Conservation (phyloP, 1,140 invertebrate genomes). For the Drosophila auraria region DNA sequence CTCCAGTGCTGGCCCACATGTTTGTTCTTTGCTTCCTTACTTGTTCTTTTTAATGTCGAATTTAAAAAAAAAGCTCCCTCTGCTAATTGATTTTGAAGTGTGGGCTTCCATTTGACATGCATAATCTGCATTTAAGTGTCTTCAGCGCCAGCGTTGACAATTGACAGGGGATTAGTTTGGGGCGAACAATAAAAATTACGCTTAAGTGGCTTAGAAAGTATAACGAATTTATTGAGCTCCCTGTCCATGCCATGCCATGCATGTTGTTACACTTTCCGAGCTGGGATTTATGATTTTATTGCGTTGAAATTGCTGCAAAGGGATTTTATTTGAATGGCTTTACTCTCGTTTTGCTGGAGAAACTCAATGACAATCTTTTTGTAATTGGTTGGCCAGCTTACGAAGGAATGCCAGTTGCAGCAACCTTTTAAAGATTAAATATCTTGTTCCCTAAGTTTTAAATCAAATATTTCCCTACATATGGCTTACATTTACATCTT, state of each 20-base stretch:
- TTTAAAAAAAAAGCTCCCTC: slow-evolving; percentile 41
- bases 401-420: background rate
- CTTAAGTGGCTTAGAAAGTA: slow-evolving; percentile 38
- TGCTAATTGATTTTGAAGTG: slow-evolving; percentile 68
- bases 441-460: background rate
- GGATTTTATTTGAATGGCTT: slow-evolving; percentile 19
- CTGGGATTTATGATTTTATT: slow-evolving; percentile 35
- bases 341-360: background rate
- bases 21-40: slow-evolving; percentile 4
- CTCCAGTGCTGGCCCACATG: slow-evolving; percentile 39
- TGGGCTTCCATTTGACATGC: slow-evolving; percentile 45
- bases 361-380: slow-evolving; percentile 9
- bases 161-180: slow-evolving; percentile 42
- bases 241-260: background rate
- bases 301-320: slow-evolving; percentile 8
- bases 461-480: background rate
- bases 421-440: background rate
- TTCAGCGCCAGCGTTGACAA: slow-evolving; percentile 28
- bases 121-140: slow-evolving; percentile 54
- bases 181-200: slow-evolving; percentile 28
- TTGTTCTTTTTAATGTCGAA: background rate
- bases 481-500: slow-evolving; percentile 13
- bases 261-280: slow-evolving; percentile 21
- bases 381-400: slow-evolving; percentile 6
- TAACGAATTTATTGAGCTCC: slow-evolving; percentile 33